Base-by-base conservation (phyloP, 2,888 invertebrate genomes). In the Drosophila cognata region DNA sequence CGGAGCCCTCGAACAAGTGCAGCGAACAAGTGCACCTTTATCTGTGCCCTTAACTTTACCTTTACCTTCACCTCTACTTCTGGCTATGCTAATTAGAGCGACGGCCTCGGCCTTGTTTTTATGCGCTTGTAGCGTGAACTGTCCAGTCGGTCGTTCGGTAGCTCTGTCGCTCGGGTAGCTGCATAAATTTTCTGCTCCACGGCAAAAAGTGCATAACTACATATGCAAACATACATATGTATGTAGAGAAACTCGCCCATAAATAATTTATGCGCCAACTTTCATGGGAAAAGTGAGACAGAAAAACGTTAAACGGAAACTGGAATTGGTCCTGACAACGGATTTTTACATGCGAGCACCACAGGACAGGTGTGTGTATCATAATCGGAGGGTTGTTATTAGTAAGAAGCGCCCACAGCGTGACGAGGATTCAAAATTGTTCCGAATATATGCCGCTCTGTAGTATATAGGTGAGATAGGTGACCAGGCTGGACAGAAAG, bases 71-170 rank as follows among this genome's bases (percentile, higher is more conserved):
- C 61, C 62, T 59, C 46, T 65, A 55, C 63, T 59, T 51, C 68
- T 69, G 71, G 72, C 86, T 85, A 85, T 85, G 85, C 88, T 85
- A 85, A 85, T 85, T 85, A 85, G 88, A 88, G 80, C 84, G 78
- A 74, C 88, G 85, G 88, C 85, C 85, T 85, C 88, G 85, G 85
- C 89, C 89, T 88, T 86, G 89, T 86, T 88, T 86, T 88, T 86
- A 86, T 86, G 87, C 89, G 82, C 78, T 84, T 67, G 82, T 82
- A 84, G 77, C 87, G 85, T 82, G 76, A 87, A 86, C 60, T 83
- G 79, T 75, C 78, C 78, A 63, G 52, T 38, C 35, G 62, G 59
- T 29, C n/a, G 63, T 38, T 57, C 63, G 35, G 74, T 66, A 71
- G 64, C 64, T 60, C 56, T 56, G 63, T 57, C 51, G 60, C 71